Evolutionary conservation across 2,113 vertebrate species (phyloP).

Genomic region (Ptilonorhynchus violaceus): DNA sequence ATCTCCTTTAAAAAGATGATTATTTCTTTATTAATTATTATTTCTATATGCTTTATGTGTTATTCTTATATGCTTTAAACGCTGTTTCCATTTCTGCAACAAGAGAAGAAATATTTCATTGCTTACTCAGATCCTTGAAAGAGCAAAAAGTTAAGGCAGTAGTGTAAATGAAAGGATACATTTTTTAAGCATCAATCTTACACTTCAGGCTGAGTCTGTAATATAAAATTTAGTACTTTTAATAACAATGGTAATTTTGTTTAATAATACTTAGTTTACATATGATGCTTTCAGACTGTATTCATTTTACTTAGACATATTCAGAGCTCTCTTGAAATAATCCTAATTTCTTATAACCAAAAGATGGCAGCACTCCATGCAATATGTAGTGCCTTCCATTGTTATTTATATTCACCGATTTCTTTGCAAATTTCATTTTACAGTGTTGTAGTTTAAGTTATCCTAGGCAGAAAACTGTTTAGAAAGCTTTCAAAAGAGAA

Average conservation of each 20-base stretch:
- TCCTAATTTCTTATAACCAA: conserved; percentile 40
- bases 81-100: neutral
- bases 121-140: neutral
- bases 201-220: neutral
- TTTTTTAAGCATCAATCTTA: neutral
- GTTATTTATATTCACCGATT: neutral
- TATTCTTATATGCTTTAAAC: neutral
- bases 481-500: neutral
- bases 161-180: neutral
- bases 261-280: neutral
- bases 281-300: neutral
- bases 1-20: neutral
- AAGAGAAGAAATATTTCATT: conserved; percentile 6
- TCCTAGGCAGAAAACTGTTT: neutral
- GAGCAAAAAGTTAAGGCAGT: neutral
- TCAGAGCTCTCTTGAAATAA: neutral
- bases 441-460: neutral
- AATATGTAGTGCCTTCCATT: neutral
- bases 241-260: neutral
- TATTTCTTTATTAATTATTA: neutral
- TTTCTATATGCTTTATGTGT: neutral
- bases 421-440: neutral
- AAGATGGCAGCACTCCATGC: conserved; percentile 55
- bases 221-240: neutral
- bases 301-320: neutral